phyloP scores from a whole-genome alignment of 1,140 invertebrate genomes.

The Coptotermes formosanus region DNA sequence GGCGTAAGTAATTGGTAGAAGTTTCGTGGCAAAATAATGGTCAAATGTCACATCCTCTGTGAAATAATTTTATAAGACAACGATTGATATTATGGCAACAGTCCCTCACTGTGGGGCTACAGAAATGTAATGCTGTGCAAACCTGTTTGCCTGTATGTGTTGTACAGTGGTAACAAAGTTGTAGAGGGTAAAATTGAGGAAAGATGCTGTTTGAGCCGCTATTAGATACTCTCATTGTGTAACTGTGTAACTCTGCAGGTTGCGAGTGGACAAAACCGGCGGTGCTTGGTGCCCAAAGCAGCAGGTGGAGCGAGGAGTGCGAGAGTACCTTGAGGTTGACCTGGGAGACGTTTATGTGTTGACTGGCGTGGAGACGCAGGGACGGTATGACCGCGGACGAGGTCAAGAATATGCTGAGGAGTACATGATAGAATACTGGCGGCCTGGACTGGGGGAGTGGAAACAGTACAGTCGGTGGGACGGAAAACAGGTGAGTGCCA shows the following conservation, averaged over 20 bases:
- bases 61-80: no score
- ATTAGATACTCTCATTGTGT: background rate
- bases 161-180: no score
- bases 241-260: constrained; percentile 50
- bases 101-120: no score
- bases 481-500: constrained; percentile 56
- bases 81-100: no score
- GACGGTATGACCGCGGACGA: constrained; percentile 73
- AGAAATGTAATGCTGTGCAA: no score
- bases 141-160: no score
- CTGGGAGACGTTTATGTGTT: constrained; percentile 64
- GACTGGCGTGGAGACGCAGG: constrained; percentile 74
- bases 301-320: constrained; percentile 63
- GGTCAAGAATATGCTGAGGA: constrained; percentile 75
- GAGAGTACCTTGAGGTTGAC: constrained; percentile 78
- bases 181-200: no score
- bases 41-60: no score
- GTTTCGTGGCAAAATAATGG: no score
- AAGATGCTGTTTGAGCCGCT: no score
- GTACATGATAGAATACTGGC: constrained; percentile 73
- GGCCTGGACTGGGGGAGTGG: constrained; percentile 63
- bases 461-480: constrained; percentile 62
- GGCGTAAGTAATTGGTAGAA: no score
- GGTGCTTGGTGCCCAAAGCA: constrained; percentile 81
- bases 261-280: constrained; percentile 69